phyloP scores from a whole-genome alignment of 2,888 invertebrate genomes.

The Chloroclystis v-ata region DNA sequence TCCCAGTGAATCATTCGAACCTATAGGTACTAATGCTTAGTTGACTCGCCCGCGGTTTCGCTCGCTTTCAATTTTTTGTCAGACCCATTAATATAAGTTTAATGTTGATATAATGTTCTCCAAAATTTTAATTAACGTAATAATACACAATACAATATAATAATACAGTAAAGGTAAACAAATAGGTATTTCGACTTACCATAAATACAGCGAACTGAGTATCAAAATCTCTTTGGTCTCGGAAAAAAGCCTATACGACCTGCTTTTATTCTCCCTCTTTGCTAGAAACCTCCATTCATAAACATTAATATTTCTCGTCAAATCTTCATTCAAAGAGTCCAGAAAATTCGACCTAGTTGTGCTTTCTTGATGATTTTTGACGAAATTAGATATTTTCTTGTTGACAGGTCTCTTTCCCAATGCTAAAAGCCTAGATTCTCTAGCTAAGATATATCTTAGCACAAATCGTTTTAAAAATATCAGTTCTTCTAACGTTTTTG shows the following conservation, averaged over 20 bases:
- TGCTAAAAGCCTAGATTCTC: slow-evolving; percentile 54
- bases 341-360: slow-evolving; percentile 51
- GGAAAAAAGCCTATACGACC: slow-evolving; percentile 39
- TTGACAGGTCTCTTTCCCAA: slow-evolving; percentile 59
- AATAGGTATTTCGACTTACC: too few relatives aligned
- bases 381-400: slow-evolving; percentile 58
- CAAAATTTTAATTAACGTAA: too few relatives aligned
- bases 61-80: too few relatives aligned
- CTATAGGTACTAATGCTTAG: too few relatives aligned
- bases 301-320: slow-evolving; percentile 59
- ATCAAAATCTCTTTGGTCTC: slow-evolving; percentile 33
- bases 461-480: slow-evolving; percentile 55
- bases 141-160: too few relatives aligned
- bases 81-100: too few relatives aligned
- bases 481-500: slow-evolving; percentile 57
- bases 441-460: slow-evolving; percentile 50
- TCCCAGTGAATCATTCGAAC: too few relatives aligned
- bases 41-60: too few relatives aligned
- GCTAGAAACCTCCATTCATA: slow-evolving; percentile 42
- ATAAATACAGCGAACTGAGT: slow-evolving; percentile 20
- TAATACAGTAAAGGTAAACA: too few relatives aligned
- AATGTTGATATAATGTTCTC: too few relatives aligned
- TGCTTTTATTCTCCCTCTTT: slow-evolving; percentile 25
- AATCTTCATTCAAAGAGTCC: slow-evolving; percentile 58
- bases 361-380: slow-evolving; percentile 47